phyloP scores from a whole-genome alignment of 2,797 vertebrate genomes.

The Siniperca scherzeri region DNA sequence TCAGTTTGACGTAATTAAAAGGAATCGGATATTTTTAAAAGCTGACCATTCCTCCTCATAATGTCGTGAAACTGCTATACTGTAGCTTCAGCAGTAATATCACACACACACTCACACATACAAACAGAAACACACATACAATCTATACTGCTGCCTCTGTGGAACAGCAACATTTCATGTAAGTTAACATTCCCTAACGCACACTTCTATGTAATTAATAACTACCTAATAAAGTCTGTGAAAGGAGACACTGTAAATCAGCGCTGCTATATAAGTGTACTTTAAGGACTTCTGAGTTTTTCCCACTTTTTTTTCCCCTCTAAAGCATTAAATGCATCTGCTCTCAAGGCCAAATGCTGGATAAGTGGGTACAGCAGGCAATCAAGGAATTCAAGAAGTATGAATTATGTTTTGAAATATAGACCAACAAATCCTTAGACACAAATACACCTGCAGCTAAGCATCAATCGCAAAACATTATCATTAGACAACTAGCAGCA shows the following conservation, averaged over 20 bases:
- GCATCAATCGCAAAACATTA: slow-evolving; percentile 26
- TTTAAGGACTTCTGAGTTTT: neutral
- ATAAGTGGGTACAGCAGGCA: slow-evolving; percentile 14
- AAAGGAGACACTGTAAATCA: slow-evolving; percentile 14
- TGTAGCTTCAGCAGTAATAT: neutral
- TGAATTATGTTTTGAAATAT: slow-evolving; percentile 27
- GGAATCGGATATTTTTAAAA: slow-evolving; percentile 13
- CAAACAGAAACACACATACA: neutral
- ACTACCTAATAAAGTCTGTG: slow-evolving; percentile 18
- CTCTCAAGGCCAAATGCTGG: neutral
- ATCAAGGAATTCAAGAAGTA: slow-evolving; percentile 19
- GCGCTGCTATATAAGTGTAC: neutral
- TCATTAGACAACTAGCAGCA: slow-evolving; percentile 25
- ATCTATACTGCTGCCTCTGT: neutral
- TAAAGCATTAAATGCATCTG: neutral
- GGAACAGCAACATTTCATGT: neutral
- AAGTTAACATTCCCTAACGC: neutral
- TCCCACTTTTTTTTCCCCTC: neutral
- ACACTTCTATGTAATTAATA: slow-evolving; percentile 16
- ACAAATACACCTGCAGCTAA: slow-evolving; percentile 2
- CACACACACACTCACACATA: neutral
- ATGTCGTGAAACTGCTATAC: neutral
- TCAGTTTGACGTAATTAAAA: neutral
- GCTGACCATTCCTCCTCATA: neutral
- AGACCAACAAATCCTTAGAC: slow-evolving; percentile 22